Conservation (phyloP, 1,140 invertebrate genomes). For the Drosophila navojoa region DNA sequence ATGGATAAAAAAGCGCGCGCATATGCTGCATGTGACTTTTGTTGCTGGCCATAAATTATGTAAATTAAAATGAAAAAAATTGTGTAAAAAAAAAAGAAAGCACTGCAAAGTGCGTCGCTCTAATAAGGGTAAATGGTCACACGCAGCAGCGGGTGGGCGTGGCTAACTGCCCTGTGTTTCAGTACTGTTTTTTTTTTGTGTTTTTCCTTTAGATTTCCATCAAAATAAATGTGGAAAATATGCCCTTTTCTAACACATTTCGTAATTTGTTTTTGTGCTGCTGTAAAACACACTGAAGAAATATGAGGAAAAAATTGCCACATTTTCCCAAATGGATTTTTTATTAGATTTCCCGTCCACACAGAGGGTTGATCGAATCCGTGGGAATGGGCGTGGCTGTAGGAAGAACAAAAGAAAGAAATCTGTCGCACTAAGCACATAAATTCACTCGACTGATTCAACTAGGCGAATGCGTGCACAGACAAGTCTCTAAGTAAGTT, state of each 20-base stretch:
- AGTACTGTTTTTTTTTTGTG: neutral
- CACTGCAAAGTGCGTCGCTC: conserved; percentile 47
- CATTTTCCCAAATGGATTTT: conserved; percentile 74
- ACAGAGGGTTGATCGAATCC: conserved; percentile 32
- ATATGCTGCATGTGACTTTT: conserved; percentile 78
- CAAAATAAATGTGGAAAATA: conserved; percentile 69
- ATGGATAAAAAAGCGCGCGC: conserved; percentile 46
- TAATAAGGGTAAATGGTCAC: conserved; percentile 77
- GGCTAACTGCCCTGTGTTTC: conserved; percentile 29
- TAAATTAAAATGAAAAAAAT: conserved; percentile 67
- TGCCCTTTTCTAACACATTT: conserved; percentile 71
- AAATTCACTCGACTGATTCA: conserved; percentile 27
- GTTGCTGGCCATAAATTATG: conserved; percentile 78
- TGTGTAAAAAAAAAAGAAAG: conserved; percentile 27
- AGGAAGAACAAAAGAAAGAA: neutral
- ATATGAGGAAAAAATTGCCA: conserved; percentile 80
- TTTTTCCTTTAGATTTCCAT: conserved; percentile 24
- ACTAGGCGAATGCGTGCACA: conserved; percentile 56
- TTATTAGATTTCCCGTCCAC: conserved; percentile 61
- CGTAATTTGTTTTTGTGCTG: conserved; percentile 73
- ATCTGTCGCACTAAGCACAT: conserved; percentile 29
- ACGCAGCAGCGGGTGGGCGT: conserved; percentile 55
- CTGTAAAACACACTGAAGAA: conserved; percentile 67
- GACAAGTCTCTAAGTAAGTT: conserved; percentile 35
- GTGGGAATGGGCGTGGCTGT: conserved; percentile 55